Conservation (phyloP, 2,888 invertebrate species). For the Lycophotia porphyrea region DNA sequence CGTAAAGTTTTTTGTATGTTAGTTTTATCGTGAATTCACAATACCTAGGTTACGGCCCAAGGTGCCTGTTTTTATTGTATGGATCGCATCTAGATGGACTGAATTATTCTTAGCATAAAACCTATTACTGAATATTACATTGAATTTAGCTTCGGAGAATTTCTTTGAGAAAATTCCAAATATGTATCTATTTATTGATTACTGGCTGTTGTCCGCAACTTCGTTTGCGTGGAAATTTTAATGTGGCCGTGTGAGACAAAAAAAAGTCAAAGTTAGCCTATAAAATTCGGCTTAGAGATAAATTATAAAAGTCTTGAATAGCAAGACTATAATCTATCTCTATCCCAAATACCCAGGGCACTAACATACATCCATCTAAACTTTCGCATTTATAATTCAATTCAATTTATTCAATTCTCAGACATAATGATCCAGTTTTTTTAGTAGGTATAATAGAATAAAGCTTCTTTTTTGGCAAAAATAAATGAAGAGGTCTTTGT, state of each 20-base stretch:
- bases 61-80: slow-evolving; percentile 13
- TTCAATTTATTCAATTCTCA: too few species aligned
- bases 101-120: slow-evolving; percentile 27
- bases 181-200: neutral
- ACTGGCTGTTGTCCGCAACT: neutral
- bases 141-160: slow-evolving; percentile 14
- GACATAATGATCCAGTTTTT: too few species aligned
- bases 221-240: neutral
- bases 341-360: neutral
- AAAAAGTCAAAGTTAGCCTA: neutral
- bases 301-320: too few species aligned
- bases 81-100: neutral
- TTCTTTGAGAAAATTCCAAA: slow-evolving; percentile 8
- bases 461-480: too few species aligned
- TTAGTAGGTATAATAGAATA: too few species aligned
- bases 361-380: too few species aligned
- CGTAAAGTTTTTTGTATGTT: neutral
- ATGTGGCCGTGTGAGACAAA: neutral
- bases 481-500: too few species aligned
- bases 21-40: slow-evolving; percentile 11
- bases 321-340: neutral
- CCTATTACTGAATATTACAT: slow-evolving; percentile 21
- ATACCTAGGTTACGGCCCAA: neutral
- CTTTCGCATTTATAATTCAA: too few species aligned
- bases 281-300: too few species aligned